Conservation (phyloP, 2,113 vertebrate species). For the Genyomyrus donnyi region DNA sequence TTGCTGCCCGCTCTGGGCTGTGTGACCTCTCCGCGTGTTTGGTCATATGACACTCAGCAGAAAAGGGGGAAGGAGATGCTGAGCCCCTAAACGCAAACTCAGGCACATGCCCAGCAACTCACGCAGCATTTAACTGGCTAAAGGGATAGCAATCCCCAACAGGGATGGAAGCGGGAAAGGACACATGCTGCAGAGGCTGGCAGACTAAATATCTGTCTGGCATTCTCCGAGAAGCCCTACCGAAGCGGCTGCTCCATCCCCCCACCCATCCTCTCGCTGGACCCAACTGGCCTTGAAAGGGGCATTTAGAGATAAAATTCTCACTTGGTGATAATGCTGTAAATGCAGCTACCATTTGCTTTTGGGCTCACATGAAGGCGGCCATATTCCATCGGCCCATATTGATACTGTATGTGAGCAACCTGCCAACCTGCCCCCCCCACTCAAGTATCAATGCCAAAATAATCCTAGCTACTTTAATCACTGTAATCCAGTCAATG, state of each 20-base stretch:
- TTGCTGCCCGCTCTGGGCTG: background rate
- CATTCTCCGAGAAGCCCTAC: background rate
- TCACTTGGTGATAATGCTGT: background rate
- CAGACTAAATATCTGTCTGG: background rate
- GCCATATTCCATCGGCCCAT: background rate
- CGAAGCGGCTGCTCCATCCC: background rate
- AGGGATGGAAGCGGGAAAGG: background rate
- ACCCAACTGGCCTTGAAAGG: background rate
- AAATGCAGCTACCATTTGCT: background rate
- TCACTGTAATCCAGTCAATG: background rate
- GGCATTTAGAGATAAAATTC: background rate
- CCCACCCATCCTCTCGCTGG: background rate
- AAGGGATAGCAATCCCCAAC: background rate
- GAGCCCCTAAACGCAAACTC: background rate
- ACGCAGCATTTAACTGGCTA: background rate
- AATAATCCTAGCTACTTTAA: background rate
- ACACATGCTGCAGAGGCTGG: background rate
- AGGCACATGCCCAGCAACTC: background rate
- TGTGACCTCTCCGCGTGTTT: background rate
- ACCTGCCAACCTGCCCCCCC: too few relatives aligned
- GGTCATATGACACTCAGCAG: conserved; percentile 11
- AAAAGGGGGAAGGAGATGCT: background rate
- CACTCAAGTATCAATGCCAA: background rate
- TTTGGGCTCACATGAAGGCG: background rate
- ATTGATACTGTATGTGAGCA: background rate